Evolutionary conservation across 2,113 vertebrate species (phyloP).

Genomic region (Lagopus leucura): DNA sequence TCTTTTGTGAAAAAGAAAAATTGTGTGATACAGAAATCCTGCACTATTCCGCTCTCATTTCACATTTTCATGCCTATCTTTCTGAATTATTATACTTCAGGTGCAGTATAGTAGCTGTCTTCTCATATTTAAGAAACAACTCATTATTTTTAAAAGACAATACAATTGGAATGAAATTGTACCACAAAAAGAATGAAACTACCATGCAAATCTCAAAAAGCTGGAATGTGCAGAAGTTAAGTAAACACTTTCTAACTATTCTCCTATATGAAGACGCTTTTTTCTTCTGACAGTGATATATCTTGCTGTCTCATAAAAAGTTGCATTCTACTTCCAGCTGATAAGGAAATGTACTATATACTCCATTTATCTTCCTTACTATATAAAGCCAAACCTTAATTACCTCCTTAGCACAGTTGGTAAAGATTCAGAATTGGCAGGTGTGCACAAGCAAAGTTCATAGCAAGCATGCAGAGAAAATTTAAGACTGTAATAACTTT

Average conservation of each 20-base stretch:
- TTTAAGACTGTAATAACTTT: background rate
- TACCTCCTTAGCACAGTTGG: background rate
- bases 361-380: background rate
- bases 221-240: background rate
- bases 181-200: background rate
- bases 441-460: background rate
- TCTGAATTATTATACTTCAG: background rate
- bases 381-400: background rate
- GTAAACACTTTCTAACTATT: background rate
- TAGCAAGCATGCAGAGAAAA: background rate
- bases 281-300: background rate
- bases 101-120: background rate
- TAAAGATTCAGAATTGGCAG: background rate
- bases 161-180: background rate
- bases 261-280: background rate
- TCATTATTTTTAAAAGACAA: background rate
- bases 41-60: background rate
- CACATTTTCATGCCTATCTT: background rate
- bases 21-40: background rate
- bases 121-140: background rate
- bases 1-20: background rate
- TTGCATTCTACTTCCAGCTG: background rate
- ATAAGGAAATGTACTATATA: background rate
- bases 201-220: background rate
- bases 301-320: background rate